Percentiles rank a stretch among this genome's conserved stretches.
Evolutionary conservation across 2,797 vertebrate species (phyloP).

Genomic region (Aldrovandia affinis): DNA sequence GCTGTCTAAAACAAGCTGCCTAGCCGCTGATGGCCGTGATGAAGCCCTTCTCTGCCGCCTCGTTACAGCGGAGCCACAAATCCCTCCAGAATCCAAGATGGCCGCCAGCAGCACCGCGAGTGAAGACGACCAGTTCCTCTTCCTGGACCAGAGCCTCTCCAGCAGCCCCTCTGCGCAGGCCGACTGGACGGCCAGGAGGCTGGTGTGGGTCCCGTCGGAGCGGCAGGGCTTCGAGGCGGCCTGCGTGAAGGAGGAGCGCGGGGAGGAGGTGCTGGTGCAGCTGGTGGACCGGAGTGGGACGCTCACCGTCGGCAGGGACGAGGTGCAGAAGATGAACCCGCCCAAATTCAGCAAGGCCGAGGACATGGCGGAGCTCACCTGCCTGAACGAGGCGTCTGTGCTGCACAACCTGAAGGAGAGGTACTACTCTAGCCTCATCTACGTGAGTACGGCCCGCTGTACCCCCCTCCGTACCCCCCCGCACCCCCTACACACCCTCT

Average conservation of each 20-base stretch:
- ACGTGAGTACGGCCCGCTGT: slow-evolving; percentile 77
- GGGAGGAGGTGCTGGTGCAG: slow-evolving; percentile 88
- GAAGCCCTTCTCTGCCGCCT: too few species aligned
- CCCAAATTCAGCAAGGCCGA: slow-evolving; percentile 98
- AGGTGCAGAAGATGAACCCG: slow-evolving; percentile 97
- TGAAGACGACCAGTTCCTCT: slow-evolving; percentile 92
- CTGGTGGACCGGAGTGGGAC: slow-evolving; percentile 89
- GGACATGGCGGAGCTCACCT: slow-evolving; percentile 96
- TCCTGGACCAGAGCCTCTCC: slow-evolving; percentile 83
- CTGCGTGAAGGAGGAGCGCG: slow-evolving; percentile 91
- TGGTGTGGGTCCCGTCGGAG: slow-evolving; percentile 94
- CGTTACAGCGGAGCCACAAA: not conserved
- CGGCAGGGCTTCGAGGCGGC: slow-evolving; percentile 92
- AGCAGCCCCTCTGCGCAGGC: slow-evolving; percentile 88
- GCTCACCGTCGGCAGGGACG: slow-evolving; percentile 85
- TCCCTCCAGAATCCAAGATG: slow-evolving; percentile 74
- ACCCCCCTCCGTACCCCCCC: not conserved
- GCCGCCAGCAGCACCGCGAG: slow-evolving; percentile 67
- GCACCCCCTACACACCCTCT: too few species aligned
- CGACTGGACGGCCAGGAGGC: slow-evolving; percentile 90
- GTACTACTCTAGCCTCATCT: slow-evolving; percentile 97
- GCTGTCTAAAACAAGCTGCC: too few species aligned
- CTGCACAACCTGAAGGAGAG: slow-evolving; percentile 92
- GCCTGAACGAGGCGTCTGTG: slow-evolving; percentile 93
- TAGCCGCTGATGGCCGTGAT: too few species aligned